A percentile compares a stretch with the other conserved stretches of the same genome.
phyloP scores from a whole-genome alignment of 2,113 vertebrate species.

The Accipiter cooperii region DNA sequence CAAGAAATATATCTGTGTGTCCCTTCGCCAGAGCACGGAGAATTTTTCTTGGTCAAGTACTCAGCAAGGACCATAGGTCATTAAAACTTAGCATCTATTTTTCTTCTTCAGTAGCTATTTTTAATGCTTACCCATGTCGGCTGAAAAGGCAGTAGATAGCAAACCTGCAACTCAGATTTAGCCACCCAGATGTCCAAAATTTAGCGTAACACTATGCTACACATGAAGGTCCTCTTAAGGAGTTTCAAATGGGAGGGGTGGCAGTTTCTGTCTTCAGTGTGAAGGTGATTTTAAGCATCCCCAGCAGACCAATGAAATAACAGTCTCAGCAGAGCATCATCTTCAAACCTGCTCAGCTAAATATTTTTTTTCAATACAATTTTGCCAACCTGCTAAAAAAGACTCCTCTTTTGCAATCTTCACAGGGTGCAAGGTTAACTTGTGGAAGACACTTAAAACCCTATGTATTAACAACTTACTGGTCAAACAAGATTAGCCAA shows the following conservation, averaged over 20 bases:
- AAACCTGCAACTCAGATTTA: background rate
- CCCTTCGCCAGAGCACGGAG: background rate
- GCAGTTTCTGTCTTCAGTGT: background rate
- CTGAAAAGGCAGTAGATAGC: background rate
- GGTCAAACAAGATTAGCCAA: slow-evolving; percentile 33
- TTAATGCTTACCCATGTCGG: background rate
- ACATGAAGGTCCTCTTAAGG: background rate
- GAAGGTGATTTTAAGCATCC: background rate
- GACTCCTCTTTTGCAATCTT: background rate
- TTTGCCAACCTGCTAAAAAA: background rate
- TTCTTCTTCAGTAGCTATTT: background rate
- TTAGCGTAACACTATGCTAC: background rate
- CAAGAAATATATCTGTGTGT: background rate
- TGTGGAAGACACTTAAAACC: background rate
- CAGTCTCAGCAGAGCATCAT: background rate
- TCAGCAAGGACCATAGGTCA: background rate
- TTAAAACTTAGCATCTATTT: background rate
- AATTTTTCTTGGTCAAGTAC: background rate
- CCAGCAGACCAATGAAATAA: background rate
- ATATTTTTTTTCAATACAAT: background rate
- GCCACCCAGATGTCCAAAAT: background rate
- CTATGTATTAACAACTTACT: slow-evolving; percentile 1
- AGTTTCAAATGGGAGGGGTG: background rate
- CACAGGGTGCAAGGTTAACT: slow-evolving; percentile 9
- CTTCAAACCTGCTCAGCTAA: background rate